A percentile compares a stretch with the other conserved stretches of the same genome.
These are phyloP conservation scores for Anneissia japonica DNA, from an alignment of 35 echinoderm and acorn worm genomes.

Conservation along the genomic window DNA sequence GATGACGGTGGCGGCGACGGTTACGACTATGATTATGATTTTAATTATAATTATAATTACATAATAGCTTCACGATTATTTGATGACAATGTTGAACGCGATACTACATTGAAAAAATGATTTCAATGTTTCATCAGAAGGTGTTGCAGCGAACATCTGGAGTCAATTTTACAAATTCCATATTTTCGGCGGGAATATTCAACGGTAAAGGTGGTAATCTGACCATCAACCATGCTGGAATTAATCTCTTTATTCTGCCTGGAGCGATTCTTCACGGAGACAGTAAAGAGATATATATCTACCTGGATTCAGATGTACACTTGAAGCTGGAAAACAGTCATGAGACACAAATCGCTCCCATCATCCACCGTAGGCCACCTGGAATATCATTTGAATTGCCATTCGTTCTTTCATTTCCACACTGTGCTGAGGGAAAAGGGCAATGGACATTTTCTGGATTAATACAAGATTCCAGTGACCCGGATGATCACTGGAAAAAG, in stretches of 20 bases:
- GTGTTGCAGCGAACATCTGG: neutral
- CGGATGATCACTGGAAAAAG: neutral
- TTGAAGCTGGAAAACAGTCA: too few species aligned
- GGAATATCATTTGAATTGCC: neutral
- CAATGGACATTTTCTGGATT: neutral
- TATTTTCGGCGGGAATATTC: neutral
- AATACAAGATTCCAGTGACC: neutral
- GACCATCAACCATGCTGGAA: neutral
- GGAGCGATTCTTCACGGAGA: neutral
- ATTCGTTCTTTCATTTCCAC: slow-evolving; percentile 4
- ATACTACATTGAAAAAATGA: neutral
- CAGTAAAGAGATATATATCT: neutral
- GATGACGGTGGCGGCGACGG: too few species aligned
- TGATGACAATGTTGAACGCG: too few species aligned
- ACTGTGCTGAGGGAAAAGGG: neutral
- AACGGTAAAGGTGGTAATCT: neutral
- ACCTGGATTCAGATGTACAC: neutral
- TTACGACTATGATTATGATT: too few species aligned
- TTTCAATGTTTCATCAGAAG: neutral
- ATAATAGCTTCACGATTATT: too few species aligned
- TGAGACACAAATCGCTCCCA: neutral
- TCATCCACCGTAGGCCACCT: slow-evolving; percentile 7
- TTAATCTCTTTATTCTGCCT: neutral
- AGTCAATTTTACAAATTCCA: neutral
- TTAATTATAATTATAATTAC: too few species aligned